Evolutionary conservation across 2,797 vertebrate genomes (phyloP).

Genomic region (Cyprinella venusta): DNA sequence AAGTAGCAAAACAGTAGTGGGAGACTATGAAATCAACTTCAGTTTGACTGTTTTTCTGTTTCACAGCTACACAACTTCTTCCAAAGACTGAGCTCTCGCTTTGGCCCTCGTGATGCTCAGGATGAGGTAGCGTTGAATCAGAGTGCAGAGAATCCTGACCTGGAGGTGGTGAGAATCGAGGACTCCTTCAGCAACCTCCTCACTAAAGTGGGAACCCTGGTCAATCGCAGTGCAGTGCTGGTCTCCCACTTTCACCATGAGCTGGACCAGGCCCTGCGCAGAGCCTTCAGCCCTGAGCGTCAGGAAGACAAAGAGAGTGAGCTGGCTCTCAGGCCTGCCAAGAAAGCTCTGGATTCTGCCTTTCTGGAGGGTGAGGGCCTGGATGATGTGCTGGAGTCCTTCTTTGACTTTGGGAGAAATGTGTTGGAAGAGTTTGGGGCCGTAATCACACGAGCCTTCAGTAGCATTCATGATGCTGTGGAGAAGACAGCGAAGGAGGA

Average conservation of each 20-base stretch:
- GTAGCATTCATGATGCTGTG: conserved; percentile 69
- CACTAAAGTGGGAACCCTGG: conserved; percentile 74
- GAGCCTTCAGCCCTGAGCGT: conserved; percentile 76
- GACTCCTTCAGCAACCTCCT: conserved; percentile 80
- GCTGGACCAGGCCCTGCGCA: conserved; percentile 83
- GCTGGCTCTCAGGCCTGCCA: conserved; percentile 55
- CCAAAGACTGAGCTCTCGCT: conserved; percentile 78
- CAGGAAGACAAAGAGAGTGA: conserved; percentile 39
- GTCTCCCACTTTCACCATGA: conserved; percentile 80
- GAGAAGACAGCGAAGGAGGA: conserved; percentile 71
- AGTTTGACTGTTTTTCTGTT: conserved; percentile 32
- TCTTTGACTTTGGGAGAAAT: conserved; percentile 85
- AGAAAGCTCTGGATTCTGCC: conserved; percentile 67
- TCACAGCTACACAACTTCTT: conserved; percentile 85
- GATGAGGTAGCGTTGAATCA: conserved; percentile 69
- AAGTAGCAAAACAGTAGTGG: not conserved
- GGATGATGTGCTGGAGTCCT: conserved; percentile 81
- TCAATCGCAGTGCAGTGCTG: conserved; percentile 79
- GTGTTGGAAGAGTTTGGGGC: conserved; percentile 84
- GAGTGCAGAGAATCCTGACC: conserved; percentile 70
- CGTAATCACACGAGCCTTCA: conserved; percentile 79
- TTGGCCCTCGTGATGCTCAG: conserved; percentile 69
- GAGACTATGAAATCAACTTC: not conserved
- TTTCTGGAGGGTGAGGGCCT: conserved; percentile 79
- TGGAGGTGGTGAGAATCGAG: conserved; percentile 78